phyloP scores from a whole-genome alignment of 1,140 invertebrate species.

The Calycopis cecrops region DNA sequence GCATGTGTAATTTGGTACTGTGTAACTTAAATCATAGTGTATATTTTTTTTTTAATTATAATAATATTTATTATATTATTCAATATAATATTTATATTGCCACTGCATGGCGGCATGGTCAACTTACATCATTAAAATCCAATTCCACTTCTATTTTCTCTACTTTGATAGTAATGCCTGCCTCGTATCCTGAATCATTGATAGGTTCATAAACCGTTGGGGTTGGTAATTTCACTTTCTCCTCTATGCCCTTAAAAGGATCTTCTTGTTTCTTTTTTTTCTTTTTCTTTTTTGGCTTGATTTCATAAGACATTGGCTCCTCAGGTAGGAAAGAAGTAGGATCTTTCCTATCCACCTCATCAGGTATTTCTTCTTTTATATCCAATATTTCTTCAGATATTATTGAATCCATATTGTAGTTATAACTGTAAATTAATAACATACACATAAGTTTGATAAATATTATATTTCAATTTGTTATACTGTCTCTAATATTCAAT shows the following conservation, averaged over 20 bases:
- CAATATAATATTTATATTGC: no score
- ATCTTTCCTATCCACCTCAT: slow-evolving; percentile 41
- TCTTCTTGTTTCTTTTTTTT: slow-evolving; percentile 52
- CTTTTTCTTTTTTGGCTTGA: slow-evolving; percentile 65
- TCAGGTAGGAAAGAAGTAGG: slow-evolving; percentile 58
- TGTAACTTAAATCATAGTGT: no score
- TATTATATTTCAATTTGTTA: slow-evolving; percentile 1
- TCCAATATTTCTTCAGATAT: slow-evolving; percentile 27
- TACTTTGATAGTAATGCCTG: slow-evolving; percentile 62
- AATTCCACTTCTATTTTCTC: slow-evolving; percentile 66
- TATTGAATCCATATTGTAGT: slow-evolving; percentile 24
- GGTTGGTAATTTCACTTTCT: slow-evolving; percentile 30
- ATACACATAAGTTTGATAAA: slow-evolving; percentile 11
- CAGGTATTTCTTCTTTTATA: slow-evolving; percentile 28
- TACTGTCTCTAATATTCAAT: not conserved
- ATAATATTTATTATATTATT: no score
- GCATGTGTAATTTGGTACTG: no score
- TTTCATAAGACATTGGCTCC: slow-evolving; percentile 60
- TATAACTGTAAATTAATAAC: slow-evolving; percentile 16
- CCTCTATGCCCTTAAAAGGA: slow-evolving; percentile 59
- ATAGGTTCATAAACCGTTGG: slow-evolving; percentile 29
- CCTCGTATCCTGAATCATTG: slow-evolving; percentile 22
- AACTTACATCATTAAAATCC: slow-evolving; percentile 66
- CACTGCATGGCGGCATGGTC: not conserved
- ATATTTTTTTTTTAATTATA: no score